Evolutionary conservation across 2,888 invertebrate genomes (phyloP), one percentile per base, ranked within the genome.

Genomic region (Leptopilina drosophilae): DNA sequence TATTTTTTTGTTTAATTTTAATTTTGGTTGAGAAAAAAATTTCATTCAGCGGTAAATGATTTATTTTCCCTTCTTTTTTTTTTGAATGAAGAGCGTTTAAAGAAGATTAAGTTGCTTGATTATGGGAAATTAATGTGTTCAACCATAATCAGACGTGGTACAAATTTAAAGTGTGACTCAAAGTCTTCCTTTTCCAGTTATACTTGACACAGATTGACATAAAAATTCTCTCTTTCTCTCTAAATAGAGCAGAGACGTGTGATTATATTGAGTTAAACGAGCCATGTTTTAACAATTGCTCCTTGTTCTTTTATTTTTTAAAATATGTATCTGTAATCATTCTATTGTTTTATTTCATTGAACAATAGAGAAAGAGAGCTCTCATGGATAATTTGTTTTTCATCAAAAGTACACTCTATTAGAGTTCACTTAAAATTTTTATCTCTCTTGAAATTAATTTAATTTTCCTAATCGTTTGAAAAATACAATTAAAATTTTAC

Each of bases 151-250:
- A 59, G 26, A 40, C 56, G n/a, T 59, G 40, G 53, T 59, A 56
- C 15, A n/a, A 33, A 8, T 73, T 33, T 40, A 73, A 56, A 33
- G 73, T 15, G 33, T 73, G 73, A 73, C 56, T 73, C 56, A 73
- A 73, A 69, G 56, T 56, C 33, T 73, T 73, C 73, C 73, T 73
- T 73, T 73, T 73, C n/a, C 73, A 73, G 56, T 73, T 33, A 73
- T 33, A 59, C 73, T 73, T 73, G 73, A 73, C 73, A 73, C 56
- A 73, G 40, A 73, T 73, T 56, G 56, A 33, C 56, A 33, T 56
- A 56, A 56, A 73, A 26, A 9, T 40, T 73, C 53, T 73, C 56
- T 73, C 33, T 40, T 59, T 73, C 53, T 73, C 73, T 73, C 33
- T 40, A 73, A 56, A 59, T 73, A 26, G 73, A 56, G 40, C 73